phyloP scores from a whole-genome alignment of 2,888 invertebrate species.

The Aradus depressus region DNA sequence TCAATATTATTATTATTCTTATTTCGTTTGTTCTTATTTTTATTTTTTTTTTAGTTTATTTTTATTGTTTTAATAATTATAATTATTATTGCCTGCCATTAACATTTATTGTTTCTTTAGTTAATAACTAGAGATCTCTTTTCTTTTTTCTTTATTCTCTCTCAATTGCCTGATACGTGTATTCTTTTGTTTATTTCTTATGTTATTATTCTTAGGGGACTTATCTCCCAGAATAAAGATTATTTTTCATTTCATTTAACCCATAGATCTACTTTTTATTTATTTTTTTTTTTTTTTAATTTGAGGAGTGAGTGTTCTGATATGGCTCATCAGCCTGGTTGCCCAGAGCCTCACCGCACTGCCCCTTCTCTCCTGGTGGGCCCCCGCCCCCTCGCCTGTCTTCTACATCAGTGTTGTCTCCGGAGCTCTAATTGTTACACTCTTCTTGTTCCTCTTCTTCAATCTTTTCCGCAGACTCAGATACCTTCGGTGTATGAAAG shows the following conservation, averaged over 20 bases:
- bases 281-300: background rate
- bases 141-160: too few relatives aligned
- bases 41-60: too few relatives aligned
- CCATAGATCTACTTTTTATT: background rate
- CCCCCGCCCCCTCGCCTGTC: constrained; percentile 46
- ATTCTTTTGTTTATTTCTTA: too few relatives aligned
- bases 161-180: too few relatives aligned
- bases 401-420: constrained; percentile 57
- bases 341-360: constrained; percentile 52
- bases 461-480: constrained; percentile 45
- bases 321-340: constrained; percentile 53
- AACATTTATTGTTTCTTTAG: too few relatives aligned
- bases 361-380: constrained; percentile 52
- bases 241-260: too few relatives aligned
- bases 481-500: constrained; percentile 32
- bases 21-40: too few relatives aligned
- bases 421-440: constrained; percentile 51
- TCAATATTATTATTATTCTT: constrained; percentile 19
- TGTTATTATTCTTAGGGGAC: too few relatives aligned
- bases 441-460: constrained; percentile 56
- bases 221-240: too few relatives aligned
- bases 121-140: too few relatives aligned
- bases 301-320: constrained; percentile 53
- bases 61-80: too few relatives aligned
- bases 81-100: too few relatives aligned